Base-by-base conservation (phyloP, 2,113 vertebrate species). In the Corapipo altera region DNA sequence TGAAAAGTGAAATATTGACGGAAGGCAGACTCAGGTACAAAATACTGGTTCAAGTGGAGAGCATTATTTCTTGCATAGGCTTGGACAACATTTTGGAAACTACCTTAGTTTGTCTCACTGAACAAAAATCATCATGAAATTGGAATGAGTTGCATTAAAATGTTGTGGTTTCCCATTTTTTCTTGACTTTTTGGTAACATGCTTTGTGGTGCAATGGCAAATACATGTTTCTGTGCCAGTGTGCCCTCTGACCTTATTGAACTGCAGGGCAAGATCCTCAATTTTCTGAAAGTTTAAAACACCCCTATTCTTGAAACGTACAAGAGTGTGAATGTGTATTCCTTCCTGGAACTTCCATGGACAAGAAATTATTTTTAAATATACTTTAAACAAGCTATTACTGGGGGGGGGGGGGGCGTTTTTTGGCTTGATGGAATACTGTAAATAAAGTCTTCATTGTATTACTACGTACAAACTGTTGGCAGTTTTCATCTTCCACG, bases 201-300 rank as follows among this genome's bases (percentile, higher is more conserved):
- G 3, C 15, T 78, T 2, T 52, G 39, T 48, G 23, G 9, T 39
- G 5, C 22, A 19, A 33, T 8, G 17, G 48, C 22, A 73, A 43
- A 61, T 72, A 51, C 0, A 0, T 30, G 24, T 24, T 80, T 10
- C 28, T 27, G 4, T 65, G 28, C 71, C 44, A 18, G 5, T 10
- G 14, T 41, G 21, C 21, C 55, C 26, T 70, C 23, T 37, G 26
- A 48, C 49, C 30, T 33, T 37, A 20, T 2, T 52, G 41, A 91
- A 30, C 21, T 7, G 5, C 5, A 19, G 14, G 32, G 11, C 1
- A 2, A 89, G 39, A 39, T 17, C 3, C 2, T 21, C 18, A 7
- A 1, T 62, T 78, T 61, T 64, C 12, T 64, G n/a, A 33, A 70
- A 48, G 27, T 28, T 49, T 37, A 32, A 57, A 72, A 21, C 20